Evolutionary conservation across 2,888 invertebrate genomes (phyloP), one percentile per base, ranked within the genome.

Genomic region (Neoaliturus tenellus): DNA sequence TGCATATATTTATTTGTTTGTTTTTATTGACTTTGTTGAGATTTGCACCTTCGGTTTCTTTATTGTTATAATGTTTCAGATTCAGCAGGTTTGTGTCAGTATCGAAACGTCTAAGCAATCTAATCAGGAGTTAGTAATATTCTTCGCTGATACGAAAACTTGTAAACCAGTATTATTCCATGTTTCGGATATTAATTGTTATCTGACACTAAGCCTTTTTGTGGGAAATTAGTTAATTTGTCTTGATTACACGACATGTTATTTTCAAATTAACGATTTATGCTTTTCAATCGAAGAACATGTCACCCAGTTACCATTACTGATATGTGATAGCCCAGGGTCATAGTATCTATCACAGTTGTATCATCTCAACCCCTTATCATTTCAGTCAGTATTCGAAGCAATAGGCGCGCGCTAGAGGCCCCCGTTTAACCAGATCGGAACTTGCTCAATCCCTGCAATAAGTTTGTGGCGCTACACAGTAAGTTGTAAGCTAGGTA

Each of bases 1-100:
- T 75, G 33, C 28, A 75, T 75, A 75, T 75, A 75, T 75, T 75
- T 75, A 75, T 75, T 75, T 75, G 75, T 75, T 75, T 75, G 75
- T 75, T 75, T 75, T 75, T 44, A 41, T 75, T 39, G 28, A 48
- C 44, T 75, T 75, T 75, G 75, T 75, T 75, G 39, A 75, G 23
- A 35, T 39, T 69, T 69, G 39, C 39, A 20, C 35, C 23, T 69
- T 69, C 20, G 39, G 39, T 69, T 67, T 67, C 28, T 31, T 67
- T 69, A 35, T 69, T 69, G 69, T 69, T 69, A 67, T 62, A 23
- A 51, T 3, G 48, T 48, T 4, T 51, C 51, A 6, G 51, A 51
- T 51, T 51, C 5, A 20, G 23, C 5, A 20, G 23, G 51, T 51
- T 51, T 51, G 51, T 51, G 3, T 6, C 23, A 10, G 10, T 51